A percentile compares a stretch with the other conserved stretches of the same genome.
Conservation (phyloP, 2,888 invertebrate genomes). For the Hirtodrosophila cameraria region DNA sequence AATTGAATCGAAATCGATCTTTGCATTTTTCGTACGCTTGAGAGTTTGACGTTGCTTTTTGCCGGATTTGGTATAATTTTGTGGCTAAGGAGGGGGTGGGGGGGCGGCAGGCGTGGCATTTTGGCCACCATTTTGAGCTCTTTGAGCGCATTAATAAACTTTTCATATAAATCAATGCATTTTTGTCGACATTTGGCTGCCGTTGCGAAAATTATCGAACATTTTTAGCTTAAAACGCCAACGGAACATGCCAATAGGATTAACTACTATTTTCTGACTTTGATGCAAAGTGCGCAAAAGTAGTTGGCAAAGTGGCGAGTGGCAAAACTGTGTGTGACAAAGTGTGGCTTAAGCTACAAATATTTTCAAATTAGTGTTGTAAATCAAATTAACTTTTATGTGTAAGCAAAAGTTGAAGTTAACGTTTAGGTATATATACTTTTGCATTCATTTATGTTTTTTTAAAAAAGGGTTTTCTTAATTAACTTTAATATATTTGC, state of each 20-base stretch:
- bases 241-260: slow-evolving; percentile 47
- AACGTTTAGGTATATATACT: slow-evolving; percentile 1
- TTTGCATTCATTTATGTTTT: background rate
- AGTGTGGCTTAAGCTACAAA: slow-evolving; percentile 39
- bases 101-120: slow-evolving; percentile 13
- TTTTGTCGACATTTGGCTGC: slow-evolving; percentile 68
- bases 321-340: slow-evolving; percentile 16
- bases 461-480: no score
- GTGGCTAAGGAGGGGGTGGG: background rate
- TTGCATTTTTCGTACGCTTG: slow-evolving; percentile 55
- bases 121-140: no score
- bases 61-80: background rate
- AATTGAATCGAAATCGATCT: slow-evolving; percentile 81
- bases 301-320: no score
- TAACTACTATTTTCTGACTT: slow-evolving; percentile 40
- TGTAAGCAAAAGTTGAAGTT: slow-evolving; percentile 14
- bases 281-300: no score
- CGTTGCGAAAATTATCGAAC: slow-evolving; percentile 46
- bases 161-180: slow-evolving; percentile 77
- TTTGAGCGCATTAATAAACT: slow-evolving; percentile 73
- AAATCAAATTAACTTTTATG: slow-evolving; percentile 24
- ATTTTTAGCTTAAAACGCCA: slow-evolving; percentile 17
- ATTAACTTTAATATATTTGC: no score
- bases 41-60: slow-evolving; percentile 46
- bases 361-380: slow-evolving; percentile 1